Conservation (phyloP, 2,797 vertebrate species). For the Trematomus bernacchii region DNA sequence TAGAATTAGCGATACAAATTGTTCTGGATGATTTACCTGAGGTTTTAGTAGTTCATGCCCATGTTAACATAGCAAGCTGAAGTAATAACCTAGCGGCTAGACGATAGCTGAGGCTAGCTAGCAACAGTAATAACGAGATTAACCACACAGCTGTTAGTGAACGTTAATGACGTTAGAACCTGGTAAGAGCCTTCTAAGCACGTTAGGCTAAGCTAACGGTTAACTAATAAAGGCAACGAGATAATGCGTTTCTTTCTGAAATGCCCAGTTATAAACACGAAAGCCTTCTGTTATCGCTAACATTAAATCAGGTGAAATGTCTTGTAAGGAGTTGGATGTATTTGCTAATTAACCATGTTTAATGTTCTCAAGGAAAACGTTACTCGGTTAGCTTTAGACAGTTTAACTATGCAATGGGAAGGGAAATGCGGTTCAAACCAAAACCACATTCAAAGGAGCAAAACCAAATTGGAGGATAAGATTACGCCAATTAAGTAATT, state of each 20-base stretch:
- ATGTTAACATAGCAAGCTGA: neutral
- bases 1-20: fast-evolving
- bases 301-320: no score
- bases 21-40: fast-evolving
- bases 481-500: neutral
- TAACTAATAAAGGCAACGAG: constrained; percentile 10
- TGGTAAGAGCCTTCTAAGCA: constrained; percentile 17
- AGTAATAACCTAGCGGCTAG: neutral
- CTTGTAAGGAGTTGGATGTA: neutral
- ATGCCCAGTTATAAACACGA: neutral
- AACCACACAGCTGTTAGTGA: constrained; percentile 52
- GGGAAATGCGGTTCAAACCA: neutral
- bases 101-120: constrained; percentile 56
- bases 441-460: neutral
- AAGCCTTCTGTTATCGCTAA: no score
- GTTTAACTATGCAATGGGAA: neutral
- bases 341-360: neutral
- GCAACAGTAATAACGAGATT: constrained; percentile 60
- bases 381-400: neutral
- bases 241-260: neutral
- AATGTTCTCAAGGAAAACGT: neutral
- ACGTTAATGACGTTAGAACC: constrained; percentile 47
- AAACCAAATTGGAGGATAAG: no score
- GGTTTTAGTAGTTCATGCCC: neutral
- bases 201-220: constrained; percentile 34